These are phyloP conservation scores for Antigone vipio DNA, from an alignment of 2,113 vertebrate species.

Conservation along the genomic window DNA sequence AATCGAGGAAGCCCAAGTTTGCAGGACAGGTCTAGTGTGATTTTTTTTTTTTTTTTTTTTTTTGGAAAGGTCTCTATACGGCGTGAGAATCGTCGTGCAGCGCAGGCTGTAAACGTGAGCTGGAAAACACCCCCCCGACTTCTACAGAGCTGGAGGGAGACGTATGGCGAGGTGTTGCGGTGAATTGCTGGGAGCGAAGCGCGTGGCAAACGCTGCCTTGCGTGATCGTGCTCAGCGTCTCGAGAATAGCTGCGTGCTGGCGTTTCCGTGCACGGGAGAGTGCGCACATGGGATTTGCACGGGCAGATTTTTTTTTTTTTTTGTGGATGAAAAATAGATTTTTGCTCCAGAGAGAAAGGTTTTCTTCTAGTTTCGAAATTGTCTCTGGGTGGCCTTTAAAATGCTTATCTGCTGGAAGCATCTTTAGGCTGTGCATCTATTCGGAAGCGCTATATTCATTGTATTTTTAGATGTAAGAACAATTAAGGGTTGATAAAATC, in stretches of 20 bases:
- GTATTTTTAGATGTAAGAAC: not conserved
- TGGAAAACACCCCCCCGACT: not conserved
- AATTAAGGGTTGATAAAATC: not conserved
- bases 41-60: not conserved
- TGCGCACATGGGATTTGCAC: accelerated
- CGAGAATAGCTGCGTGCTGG: not conserved
- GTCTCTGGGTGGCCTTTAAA: not conserved
- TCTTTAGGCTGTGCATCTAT: not conserved
- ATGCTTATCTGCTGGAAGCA: not conserved
- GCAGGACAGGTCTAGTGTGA: not conserved
- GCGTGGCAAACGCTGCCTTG: accelerated
- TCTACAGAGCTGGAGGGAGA: not conserved
- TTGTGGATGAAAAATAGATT: not conserved
- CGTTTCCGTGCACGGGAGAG: accelerated
- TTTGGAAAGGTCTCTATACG: accelerated
- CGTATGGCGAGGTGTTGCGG: not conserved
- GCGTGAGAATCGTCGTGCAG: accelerated
- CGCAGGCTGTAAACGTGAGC: accelerated
- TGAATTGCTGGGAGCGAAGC: not conserved
- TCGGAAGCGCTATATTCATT: not conserved
- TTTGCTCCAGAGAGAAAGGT: not conserved
- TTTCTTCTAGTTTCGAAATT: not conserved
- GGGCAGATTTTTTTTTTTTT: too few relatives aligned
- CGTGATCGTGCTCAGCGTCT: accelerated
- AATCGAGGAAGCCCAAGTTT: not conserved